Conservation (phyloP, 2,113 vertebrate genomes). For the Saguinus midas region DNA sequence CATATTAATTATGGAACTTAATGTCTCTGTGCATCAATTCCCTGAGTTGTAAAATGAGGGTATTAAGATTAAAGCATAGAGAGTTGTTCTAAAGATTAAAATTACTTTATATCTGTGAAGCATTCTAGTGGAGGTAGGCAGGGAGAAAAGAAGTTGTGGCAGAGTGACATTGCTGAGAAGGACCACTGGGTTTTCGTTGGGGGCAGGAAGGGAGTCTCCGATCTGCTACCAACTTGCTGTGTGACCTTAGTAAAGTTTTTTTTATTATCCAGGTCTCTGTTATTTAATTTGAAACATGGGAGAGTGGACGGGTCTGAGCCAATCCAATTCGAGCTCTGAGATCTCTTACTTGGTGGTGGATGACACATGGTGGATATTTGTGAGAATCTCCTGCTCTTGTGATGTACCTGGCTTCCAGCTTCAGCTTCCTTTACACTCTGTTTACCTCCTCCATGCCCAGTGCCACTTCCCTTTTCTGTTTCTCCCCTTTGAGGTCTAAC, state of each 20-base stretch:
- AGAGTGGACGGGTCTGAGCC: neutral
- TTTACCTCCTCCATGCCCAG: neutral
- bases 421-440: neutral
- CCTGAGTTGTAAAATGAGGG: neutral
- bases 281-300: neutral
- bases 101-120: neutral
- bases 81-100: neutral
- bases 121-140: no score
- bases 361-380: neutral
- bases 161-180: neutral
- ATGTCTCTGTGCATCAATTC: neutral
- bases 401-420: neutral
- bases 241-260: neutral
- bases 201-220: rapidly evolving
- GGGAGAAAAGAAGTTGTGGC: neutral
- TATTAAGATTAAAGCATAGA: neutral
- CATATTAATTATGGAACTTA: neutral
- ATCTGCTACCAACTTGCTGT: no score
- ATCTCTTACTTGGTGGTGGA: neutral
- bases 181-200: neutral
- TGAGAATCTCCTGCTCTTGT: neutral
- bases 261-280: neutral
- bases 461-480: neutral
- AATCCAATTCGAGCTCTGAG: neutral
- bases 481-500: neutral